These are phyloP conservation scores for Serripes groenlandicus DNA, from an alignment of 2,888 invertebrate genomes.

Conservation along the genomic window DNA sequence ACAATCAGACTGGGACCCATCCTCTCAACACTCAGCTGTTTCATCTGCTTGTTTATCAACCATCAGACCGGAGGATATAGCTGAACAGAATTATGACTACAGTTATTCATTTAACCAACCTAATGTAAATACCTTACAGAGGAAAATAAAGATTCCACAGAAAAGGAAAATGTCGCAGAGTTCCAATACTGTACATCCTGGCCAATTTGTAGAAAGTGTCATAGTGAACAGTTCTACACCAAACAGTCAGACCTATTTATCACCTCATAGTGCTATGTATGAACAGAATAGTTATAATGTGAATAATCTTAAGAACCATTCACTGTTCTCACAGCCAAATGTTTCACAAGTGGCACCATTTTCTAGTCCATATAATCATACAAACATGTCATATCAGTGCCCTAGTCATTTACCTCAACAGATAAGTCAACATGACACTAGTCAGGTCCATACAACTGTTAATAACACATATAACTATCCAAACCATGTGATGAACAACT, in stretches of 20 bases:
- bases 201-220: background rate
- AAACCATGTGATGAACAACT: too few relatives aligned
- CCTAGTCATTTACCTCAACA: background rate
- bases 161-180: background rate
- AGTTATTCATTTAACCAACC: background rate
- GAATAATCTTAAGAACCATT: background rate
- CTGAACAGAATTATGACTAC: constrained; percentile 24
- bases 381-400: too few relatives aligned
- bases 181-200: too few relatives aligned
- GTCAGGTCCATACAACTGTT: background rate
- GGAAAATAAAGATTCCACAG: background rate
- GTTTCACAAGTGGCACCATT: background rate
- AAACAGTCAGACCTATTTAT: background rate
- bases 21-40: constrained; percentile 1
- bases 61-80: constrained; percentile 43
- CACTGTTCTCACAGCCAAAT: background rate
- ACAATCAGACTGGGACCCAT: constrained; percentile 27
- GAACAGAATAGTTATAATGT: background rate
- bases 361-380: background rate
- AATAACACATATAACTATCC: too few relatives aligned
- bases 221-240: background rate
- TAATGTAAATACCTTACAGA: background rate
- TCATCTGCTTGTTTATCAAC: constrained; percentile 31
- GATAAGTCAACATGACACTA: background rate
- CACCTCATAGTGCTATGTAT: background rate